phyloP scores from a whole-genome alignment of 37 sponge, comb jelly and placozoan genomes.

The Halisarca cf. caerulea region DNA sequence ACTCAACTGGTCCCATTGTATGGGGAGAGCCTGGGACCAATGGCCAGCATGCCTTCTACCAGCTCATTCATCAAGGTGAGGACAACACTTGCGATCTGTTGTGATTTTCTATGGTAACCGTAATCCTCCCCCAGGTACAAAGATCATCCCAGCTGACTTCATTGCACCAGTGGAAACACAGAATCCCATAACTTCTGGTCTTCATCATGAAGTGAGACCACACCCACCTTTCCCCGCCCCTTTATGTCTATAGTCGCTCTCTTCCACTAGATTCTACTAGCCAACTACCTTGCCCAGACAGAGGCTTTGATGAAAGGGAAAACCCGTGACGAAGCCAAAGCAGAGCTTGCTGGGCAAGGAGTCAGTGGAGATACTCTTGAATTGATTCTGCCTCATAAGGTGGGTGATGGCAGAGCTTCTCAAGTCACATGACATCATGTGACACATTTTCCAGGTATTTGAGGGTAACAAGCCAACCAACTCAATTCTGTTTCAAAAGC shows the following conservation, averaged over 20 bases:
- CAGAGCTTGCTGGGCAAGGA: constrained; percentile 75
- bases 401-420: background rate
- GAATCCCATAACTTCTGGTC: constrained; percentile 80
- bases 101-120: background rate
- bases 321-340: constrained; percentile 82
- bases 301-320: constrained; percentile 98
- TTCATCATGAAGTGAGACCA: constrained; percentile 90
- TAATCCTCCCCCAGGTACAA: constrained; percentile 63
- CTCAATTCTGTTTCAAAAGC: constrained; percentile 85
- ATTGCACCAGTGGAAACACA: constrained; percentile 94
- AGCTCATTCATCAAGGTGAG: constrained; percentile 97
- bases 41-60: constrained; percentile 99
- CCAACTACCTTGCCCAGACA: constrained; percentile 98
- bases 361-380: constrained; percentile 61
- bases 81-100: background rate
- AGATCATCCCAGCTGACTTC: constrained; percentile 97
- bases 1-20: constrained; percentile 99
- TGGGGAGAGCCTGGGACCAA: constrained; percentile 99
- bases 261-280: constrained; percentile 80
- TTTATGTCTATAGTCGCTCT: background rate
- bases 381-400: constrained; percentile 88
- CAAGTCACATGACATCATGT: background rate
- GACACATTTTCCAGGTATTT: constrained; percentile 70
- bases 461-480: constrained; percentile 97
- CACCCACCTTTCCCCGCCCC: background rate